phyloP scores from a whole-genome alignment of 2,888 invertebrate species.

The Fragum fragum region DNA sequence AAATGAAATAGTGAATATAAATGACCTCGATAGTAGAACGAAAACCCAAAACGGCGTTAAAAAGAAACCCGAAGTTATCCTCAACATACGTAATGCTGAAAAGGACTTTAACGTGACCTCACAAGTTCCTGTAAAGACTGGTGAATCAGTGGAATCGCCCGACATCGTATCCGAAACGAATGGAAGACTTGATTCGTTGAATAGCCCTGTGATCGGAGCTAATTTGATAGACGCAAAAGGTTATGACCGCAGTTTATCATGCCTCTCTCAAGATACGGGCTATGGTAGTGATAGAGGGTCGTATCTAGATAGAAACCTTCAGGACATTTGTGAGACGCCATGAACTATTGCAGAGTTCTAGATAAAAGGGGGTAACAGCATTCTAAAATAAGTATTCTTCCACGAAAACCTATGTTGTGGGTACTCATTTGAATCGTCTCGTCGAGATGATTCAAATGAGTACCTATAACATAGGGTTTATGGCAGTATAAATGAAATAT shows the following conservation, averaged over 20 bases:
- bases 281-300: conserved; percentile 58
- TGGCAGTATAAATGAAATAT: too few relatives aligned
- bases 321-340: conserved; percentile 10
- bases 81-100: neutral
- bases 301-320: conserved; percentile 8
- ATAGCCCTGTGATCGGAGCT: neutral
- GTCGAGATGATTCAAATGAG: too few relatives aligned
- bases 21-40: neutral
- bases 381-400: too few relatives aligned
- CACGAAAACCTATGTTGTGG: too few relatives aligned
- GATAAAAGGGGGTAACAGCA: too few relatives aligned
- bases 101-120: neutral
- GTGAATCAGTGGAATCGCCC: neutral
- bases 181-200: conserved; percentile 5
- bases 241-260: conserved; percentile 57
- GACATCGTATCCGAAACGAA: neutral
- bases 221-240: conserved; percentile 8
- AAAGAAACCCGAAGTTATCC: neutral
- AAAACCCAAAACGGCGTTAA: neutral
- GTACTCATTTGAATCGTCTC: too few relatives aligned
- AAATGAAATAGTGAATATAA: neutral
- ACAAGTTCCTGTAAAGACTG: neutral
- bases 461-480: too few relatives aligned
- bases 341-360: too few relatives aligned
- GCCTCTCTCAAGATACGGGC: conserved; percentile 60